Base-by-base conservation (phyloP, 2,888 invertebrate genomes). In the Boloria selene region DNA sequence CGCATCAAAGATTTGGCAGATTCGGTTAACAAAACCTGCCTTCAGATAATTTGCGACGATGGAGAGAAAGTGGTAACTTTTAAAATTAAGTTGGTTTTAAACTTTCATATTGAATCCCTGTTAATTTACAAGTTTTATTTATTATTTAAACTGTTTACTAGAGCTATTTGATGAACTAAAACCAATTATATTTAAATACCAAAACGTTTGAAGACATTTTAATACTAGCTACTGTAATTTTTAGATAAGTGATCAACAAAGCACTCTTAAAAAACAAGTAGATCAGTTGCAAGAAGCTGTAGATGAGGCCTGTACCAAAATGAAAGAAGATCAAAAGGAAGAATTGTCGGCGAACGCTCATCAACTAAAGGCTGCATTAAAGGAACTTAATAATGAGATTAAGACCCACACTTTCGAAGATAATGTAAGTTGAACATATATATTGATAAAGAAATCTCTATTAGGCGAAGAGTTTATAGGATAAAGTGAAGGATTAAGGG, bases 21-120 rank as follows among this genome's bases (percentile, higher is more conserved):
- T 2, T 64, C 76, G 0, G 69, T 83, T 0, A 82, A 85, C 60
- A 82, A 83, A 26, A 75, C 77, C 0, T 87, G 87, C 68, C 76
- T 83, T 62, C 73, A 77, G 31, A 72, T 86, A 53, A 78, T 86
- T 45, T 78, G 78, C 38, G 69, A 77, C 0, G 75, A 69, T 0
- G 67, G 79, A 1, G 67, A 74, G 2, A 81, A 83, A 16, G 81
- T 83, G 83, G 88, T 88, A 72, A 22, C 13, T 16, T 3, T 3
- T 4, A 31, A 16, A 14, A 16, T 6, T 22, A n/a, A n/a, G n/a
- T 10, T 10, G 10, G 2, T 31, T 31, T 31, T 31, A 31, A 26
- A 26, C 5, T 26, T 6, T 5, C 26, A 5, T 26, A 26, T 26
- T 6, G 5, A 6, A 31, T 31, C 31, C 7, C 31, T 31, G 31